Evolutionary conservation across 2,113 vertebrate species (phyloP), one percentile per base, ranked within the genome.

Genomic region (Lasiurus cinereus): DNA sequence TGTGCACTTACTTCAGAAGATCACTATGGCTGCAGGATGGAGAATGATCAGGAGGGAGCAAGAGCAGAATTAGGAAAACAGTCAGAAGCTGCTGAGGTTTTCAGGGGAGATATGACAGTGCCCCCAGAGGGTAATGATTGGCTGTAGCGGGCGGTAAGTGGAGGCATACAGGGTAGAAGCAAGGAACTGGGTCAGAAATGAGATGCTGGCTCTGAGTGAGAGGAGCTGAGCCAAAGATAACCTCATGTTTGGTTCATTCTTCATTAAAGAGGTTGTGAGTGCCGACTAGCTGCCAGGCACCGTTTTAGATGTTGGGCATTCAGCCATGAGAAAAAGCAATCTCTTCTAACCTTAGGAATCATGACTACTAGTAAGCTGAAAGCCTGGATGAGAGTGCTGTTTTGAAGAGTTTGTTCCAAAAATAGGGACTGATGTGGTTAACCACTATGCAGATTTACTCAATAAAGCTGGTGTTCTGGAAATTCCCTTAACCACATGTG

Each of bases 401-500:
- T 62, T 76, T 56, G 4, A 66, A 22, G 54, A 18, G 36, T 13
- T 48, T 50, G 3, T 39, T 91, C 29, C n/a, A 69, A 69, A 95
- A 67, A 36, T 36, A 33, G 27, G 21, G 10, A 11, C 62, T 62
- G 18, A 27, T 62, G 27, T 77, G 52, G 21, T 46, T 83, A 67
- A 84, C n/a, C 7, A 27, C 8, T 5, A 31, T 59, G 13, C 6
- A 31, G 18, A 62, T 24, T 46, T 74, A 70, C 72, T 80, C n/a
- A 29, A 1, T 46, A 21, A 62, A 73, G 21, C 39, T n/a, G 8
- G n/a, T 69, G 78, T 88, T 39, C 78, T 52, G 39, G 72, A 80
- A 94, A 69, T 64, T 88, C 59, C 43, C 73, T 93, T 56, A 94
- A 31, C 29, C n/a, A 73, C 13, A n/a, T 11, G 24, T 15, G 31